phyloP scores from a whole-genome alignment of 2,888 invertebrate genomes.

The Eilema caniola region DNA sequence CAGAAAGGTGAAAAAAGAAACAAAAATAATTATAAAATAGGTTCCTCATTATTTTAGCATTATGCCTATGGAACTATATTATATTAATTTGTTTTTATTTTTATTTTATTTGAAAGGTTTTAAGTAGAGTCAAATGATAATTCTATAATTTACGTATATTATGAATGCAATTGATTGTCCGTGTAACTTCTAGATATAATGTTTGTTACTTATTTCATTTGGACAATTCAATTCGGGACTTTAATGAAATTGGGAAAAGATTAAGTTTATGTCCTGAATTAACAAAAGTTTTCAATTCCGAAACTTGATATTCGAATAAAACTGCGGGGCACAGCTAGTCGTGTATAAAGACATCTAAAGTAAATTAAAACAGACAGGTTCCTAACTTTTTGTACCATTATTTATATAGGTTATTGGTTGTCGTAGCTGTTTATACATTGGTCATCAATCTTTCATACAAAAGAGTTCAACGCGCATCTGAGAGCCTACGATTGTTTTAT shows the following conservation, averaged over 20 bases:
- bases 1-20: too few species aligned
- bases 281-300: not conserved
- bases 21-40: too few species aligned
- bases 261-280: not conserved
- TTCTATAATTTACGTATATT: not conserved
- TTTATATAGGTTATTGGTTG: slow-evolving; percentile 7
- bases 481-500: not conserved
- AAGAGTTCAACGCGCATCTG: slow-evolving; percentile 72
- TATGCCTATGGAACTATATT: too few species aligned
- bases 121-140: not conserved
- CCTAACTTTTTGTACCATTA: not conserved
- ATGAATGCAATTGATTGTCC: not conserved
- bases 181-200: not conserved
- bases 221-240: too few species aligned
- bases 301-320: not conserved
- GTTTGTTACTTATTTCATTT: not conserved
- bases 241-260: not conserved
- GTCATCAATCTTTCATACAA: slow-evolving; percentile 35
- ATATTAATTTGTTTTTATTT: too few species aligned
- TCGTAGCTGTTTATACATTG: slow-evolving; percentile 6
- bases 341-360: not conserved
- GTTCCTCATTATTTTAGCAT: too few species aligned
- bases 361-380: not conserved
- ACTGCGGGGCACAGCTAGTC: not conserved
- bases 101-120: too few species aligned